Base-by-base conservation (phyloP, 2,797 vertebrate species). In the Semaprochilodus insignis region DNA sequence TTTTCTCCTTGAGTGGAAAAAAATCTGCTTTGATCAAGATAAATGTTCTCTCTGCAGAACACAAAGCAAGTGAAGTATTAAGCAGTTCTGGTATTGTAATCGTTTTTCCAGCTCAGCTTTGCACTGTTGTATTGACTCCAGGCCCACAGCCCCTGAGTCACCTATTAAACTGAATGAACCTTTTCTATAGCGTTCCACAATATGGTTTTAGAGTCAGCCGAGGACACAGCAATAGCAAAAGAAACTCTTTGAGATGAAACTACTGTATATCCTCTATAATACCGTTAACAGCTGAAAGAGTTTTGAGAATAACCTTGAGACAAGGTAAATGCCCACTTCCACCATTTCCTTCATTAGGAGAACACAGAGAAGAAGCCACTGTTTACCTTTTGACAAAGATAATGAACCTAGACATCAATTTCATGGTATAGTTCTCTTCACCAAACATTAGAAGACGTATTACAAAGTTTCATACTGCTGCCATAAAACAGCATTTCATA, bases 121-220 rank as follows among this genome's bases (percentile, higher is more conserved):
- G 55, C 23, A 79, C 21, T 69, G 77, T n/a, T 40, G 77, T 52
- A 51, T 51, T 71, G 44, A 71, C n/a, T 71, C 44, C 5, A 6
- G 23, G 21, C 13, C 51, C 72, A 36, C 44, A 69, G 60, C 17
- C 44, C 44, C 21, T 10, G 44, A 48, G 44, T 62, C 54, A 70
- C 55, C 23, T 59, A 34, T 63, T 63, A 71, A 76, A 71, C 25
- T 14, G 51, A 27, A 27, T 71, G 59, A 71, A 76, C 34, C 57
- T 55, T 76, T 70, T 63, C 65, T 40, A 36, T 34, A 19, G 40
- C 2, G 13, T 34, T 63, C 59, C 59, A 25, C 34, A 76, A 16
- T 48, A 63, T 1, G 7, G 36, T 40, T 63, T 48, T 21, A 25
- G 21, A 34, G 11, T 80, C 36, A 80, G 73, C 40, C 0, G 8